Percentiles rank a stretch among this genome's conserved stretches.
phyloP scores from a whole-genome alignment of 2,797 vertebrate genomes.

The Harpagifer antarcticus region DNA sequence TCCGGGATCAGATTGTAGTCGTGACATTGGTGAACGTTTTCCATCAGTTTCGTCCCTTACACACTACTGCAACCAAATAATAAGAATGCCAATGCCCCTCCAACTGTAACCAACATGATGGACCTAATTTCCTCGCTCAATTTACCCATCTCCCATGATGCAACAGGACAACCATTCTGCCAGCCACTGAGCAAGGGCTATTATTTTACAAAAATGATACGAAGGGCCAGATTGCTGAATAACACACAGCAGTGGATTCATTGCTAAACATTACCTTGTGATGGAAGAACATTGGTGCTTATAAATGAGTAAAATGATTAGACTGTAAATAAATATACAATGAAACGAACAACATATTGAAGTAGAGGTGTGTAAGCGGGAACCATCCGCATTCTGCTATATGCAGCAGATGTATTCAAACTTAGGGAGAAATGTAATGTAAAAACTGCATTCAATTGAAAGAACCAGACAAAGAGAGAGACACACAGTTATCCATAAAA shows the following conservation, averaged over 20 bases:
- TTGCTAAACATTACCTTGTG: constrained; percentile 14
- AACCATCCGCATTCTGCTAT: not conserved
- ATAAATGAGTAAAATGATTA: not conserved
- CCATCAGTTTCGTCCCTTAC: constrained; percentile 45
- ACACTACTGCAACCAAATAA: constrained; percentile 50
- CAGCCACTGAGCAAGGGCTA: constrained; percentile 4
- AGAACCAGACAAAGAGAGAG: not conserved
- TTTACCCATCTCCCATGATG: constrained; percentile 49
- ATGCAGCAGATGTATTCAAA: not conserved
- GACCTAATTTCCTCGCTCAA: constrained; percentile 54
- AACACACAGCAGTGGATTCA: not conserved
- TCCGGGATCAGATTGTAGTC: constrained; percentile 17
- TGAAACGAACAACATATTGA: not conserved
- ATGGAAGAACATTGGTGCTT: not conserved
- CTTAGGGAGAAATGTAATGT: constrained; percentile 8
- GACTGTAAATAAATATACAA: not conserved
- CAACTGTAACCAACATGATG: constrained; percentile 66
- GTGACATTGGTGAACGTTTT: constrained; percentile 32
- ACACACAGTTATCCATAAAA: constrained; percentile 11
- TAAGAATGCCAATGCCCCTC: constrained; percentile 64
- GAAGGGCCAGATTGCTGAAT: not conserved
- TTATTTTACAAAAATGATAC: constrained; percentile 27
- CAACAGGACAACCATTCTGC: constrained; percentile 31
- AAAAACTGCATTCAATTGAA: constrained; percentile 31
- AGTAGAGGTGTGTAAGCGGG: not conserved